Conservation (phyloP, 2,888 invertebrate species). For the Archaeoteleia sp. region DNA sequence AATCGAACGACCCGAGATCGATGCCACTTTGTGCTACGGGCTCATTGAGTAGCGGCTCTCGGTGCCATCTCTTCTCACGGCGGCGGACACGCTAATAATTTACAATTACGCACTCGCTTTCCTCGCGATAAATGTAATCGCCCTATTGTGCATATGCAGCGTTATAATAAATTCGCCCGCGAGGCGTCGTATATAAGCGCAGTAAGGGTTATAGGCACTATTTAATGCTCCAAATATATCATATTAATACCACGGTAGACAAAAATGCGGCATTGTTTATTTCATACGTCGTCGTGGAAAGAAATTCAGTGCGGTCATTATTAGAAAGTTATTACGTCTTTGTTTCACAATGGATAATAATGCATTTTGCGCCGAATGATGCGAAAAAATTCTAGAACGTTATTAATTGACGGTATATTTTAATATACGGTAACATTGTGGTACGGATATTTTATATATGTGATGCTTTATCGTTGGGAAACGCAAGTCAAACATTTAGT, state of each 20-base stretch:
- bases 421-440: not conserved
- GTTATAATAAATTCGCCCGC: slow-evolving; percentile 46
- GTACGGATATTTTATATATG: too few species aligned
- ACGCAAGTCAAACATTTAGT: too few species aligned
- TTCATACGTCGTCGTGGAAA: slow-evolving; percentile 39
- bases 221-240: slow-evolving; percentile 51
- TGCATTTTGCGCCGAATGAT: slow-evolving; percentile 34
- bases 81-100: slow-evolving; percentile 34
- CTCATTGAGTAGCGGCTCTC: slow-evolving; percentile 17
- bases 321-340: slow-evolving; percentile 41
- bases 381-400: slow-evolving; percentile 39
- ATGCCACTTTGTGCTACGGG: slow-evolving; percentile 9
- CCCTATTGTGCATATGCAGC: slow-evolving; percentile 39
- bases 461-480: too few species aligned
- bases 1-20: not conserved
- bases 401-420: slow-evolving; percentile 37
- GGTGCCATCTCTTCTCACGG: slow-evolving; percentile 39
- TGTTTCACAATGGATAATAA: slow-evolving; percentile 38
- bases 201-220: slow-evolving; percentile 31
- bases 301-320: slow-evolving; percentile 42
- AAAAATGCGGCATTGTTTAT: slow-evolving; percentile 48
- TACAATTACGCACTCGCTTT: slow-evolving; percentile 49
- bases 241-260: slow-evolving; percentile 29
- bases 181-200: slow-evolving; percentile 40
- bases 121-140: slow-evolving; percentile 45